phyloP scores from a whole-genome alignment of 2,888 invertebrate species.

The Andrena bucephala region DNA sequence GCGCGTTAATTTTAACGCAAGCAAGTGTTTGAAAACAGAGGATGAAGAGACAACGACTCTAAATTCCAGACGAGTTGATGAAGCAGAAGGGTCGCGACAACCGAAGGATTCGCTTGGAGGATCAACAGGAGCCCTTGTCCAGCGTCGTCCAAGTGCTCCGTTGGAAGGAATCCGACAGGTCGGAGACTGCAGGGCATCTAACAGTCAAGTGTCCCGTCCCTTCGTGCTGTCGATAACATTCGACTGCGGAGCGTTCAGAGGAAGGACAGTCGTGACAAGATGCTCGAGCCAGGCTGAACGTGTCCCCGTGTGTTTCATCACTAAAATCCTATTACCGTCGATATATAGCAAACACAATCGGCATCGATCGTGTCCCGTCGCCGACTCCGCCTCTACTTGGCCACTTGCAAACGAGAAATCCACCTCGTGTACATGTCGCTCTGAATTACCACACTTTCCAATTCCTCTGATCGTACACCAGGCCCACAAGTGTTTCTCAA shows the following conservation, averaged over 20 bases:
- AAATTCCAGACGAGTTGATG: neutral
- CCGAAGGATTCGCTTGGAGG: neutral
- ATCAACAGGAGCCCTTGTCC: slow-evolving; percentile 8
- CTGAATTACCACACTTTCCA: too few relatives aligned
- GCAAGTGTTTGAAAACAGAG: neutral
- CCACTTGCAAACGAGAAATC: neutral
- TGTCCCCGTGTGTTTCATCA: slow-evolving; percentile 50
- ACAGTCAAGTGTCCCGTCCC: slow-evolving; percentile 51
- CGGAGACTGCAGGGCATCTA: slow-evolving; percentile 33
- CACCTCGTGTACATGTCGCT: too few relatives aligned
- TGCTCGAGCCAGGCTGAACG: slow-evolving; percentile 45
- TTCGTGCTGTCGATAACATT: slow-evolving; percentile 65
- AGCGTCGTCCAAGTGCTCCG: neutral
- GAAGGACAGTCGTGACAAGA: slow-evolving; percentile 61
- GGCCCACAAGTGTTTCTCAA: too few relatives aligned
- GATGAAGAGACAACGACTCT: neutral
- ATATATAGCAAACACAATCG: slow-evolving; percentile 33
- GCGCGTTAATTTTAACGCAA: neutral
- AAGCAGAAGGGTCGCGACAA: neutral
- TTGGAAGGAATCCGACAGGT: slow-evolving; percentile 41
- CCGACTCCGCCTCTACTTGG: neutral
- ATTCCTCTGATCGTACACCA: too few relatives aligned
- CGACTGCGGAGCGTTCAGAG: slow-evolving; percentile 36
- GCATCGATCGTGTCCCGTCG: slow-evolving; percentile 12
- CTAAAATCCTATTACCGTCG: slow-evolving; percentile 54